Evolutionary conservation across 1,140 invertebrate genomes (phyloP).

Genomic region (Ostrea edulis): DNA sequence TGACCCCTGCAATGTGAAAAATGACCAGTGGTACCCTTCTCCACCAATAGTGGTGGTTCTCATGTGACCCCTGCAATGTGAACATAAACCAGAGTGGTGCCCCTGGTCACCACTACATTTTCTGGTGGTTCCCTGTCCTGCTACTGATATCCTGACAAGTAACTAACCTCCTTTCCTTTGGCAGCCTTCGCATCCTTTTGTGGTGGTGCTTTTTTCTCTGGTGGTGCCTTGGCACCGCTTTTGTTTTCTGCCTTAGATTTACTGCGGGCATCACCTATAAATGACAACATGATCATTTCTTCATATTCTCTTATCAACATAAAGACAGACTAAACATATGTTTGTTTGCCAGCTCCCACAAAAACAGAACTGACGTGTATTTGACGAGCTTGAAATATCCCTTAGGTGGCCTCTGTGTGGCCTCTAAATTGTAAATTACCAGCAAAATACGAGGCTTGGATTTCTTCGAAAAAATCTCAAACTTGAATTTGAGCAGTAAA

Average conservation of each 20-base stretch:
- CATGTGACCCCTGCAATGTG: neutral
- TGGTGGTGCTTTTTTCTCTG: slow-evolving; percentile 64
- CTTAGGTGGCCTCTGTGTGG: no score
- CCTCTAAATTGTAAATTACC: no score
- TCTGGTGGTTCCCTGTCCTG: neutral
- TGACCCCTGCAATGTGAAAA: no score
- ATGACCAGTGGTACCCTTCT: no score
- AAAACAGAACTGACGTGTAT: no score
- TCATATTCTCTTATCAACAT: no score
- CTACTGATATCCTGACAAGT: neutral
- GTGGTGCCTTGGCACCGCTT: slow-evolving; percentile 42
- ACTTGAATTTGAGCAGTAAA: no score
- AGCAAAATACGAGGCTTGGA: no score
- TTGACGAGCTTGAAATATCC: no score
- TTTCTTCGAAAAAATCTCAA: no score
- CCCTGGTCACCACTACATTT: neutral
- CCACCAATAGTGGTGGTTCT: neutral
- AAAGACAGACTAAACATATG: no score
- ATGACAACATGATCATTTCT: neutral
- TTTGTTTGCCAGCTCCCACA: no score
- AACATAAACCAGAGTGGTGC: neutral
- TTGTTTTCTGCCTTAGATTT: slow-evolving; percentile 60
- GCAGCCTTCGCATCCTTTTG: slow-evolving; percentile 54
- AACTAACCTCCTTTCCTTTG: slow-evolving; percentile 59
- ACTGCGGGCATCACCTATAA: slow-evolving; percentile 58